phyloP scores from a whole-genome alignment of 2,888 invertebrate species.

The Nemotelus pantherinus region DNA sequence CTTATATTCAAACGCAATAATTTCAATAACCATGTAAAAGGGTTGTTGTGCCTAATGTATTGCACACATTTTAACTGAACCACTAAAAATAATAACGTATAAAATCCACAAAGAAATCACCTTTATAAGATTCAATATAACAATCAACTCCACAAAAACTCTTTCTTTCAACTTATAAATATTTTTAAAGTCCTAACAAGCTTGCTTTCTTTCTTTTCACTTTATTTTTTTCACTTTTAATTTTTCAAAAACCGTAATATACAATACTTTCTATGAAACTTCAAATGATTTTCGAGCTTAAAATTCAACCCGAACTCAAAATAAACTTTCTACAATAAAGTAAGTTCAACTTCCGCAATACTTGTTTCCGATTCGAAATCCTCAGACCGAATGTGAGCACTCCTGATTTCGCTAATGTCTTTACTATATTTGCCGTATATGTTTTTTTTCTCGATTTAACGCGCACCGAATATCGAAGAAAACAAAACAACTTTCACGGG shows the following conservation, averaged over 20 bases:
- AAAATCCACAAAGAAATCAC: too few species aligned
- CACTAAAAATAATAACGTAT: too few species aligned
- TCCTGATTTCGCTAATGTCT: neutral
- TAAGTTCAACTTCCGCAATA: neutral
- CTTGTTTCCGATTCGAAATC: conserved; percentile 26
- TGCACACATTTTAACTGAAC: too few species aligned
- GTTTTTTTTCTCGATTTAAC: neutral
- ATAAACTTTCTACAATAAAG: neutral
- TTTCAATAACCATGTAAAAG: too few species aligned
- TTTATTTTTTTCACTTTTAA: conserved; percentile 6
- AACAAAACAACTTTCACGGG: conserved; percentile 13
- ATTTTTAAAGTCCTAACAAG: too few species aligned
- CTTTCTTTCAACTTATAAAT: neutral
- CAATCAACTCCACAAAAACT: neutral
- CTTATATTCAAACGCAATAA: too few species aligned
- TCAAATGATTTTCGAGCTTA: conserved; percentile 4
- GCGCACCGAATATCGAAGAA: neutral
- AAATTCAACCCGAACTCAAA: too few species aligned
- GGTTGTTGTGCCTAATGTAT: too few species aligned
- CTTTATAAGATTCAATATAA: neutral
- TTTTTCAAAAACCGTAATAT: conserved; percentile 11
- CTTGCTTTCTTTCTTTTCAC: too few species aligned
- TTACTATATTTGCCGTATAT: conserved; percentile 32
- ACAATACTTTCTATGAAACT: neutral
- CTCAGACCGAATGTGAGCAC: conserved; percentile 23